Evolutionary conservation across 2,888 invertebrate species (phyloP).

Genomic region (Caenorhabditis panamensis): DNA sequence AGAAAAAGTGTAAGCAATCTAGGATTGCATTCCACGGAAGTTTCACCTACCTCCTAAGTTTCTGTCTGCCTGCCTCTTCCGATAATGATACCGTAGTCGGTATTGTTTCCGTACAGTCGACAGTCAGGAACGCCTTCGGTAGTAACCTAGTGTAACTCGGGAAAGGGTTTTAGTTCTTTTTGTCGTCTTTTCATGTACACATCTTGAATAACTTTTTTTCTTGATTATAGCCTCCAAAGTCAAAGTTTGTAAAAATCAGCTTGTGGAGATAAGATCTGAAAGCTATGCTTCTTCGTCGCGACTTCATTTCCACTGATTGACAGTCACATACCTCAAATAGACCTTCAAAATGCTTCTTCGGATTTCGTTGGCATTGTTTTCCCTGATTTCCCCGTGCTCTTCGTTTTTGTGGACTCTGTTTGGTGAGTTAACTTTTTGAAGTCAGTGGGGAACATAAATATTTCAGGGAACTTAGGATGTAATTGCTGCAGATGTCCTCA

Average conservation of each 20-base stretch:
- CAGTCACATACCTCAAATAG: conserved; percentile 1
- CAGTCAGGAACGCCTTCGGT: conserved; percentile 4
- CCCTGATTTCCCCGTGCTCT: neutral
- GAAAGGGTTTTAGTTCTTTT: neutral
- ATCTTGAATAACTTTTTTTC: conserved; percentile 1
- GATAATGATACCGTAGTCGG: conserved; percentile 12
- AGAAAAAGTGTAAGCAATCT: conserved; percentile 19
- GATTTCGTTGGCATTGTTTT: conserved; percentile 6
- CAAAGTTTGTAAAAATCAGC: conserved; percentile 19
- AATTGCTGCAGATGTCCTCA: conserved; percentile 45
- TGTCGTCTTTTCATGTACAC: neutral
- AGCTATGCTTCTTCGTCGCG: conserved; percentile 34
- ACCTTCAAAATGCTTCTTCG: conserved; percentile 2
- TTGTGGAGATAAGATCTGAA: conserved; percentile 34
- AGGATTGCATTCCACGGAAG: conserved; percentile 20
- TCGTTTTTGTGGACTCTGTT: conserved; percentile 50
- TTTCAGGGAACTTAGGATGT: conserved; percentile 42
- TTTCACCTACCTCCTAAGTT: conserved; percentile 7
- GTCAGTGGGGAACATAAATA: too few relatives aligned
- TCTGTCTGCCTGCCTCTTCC: neutral
- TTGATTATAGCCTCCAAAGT: neutral
- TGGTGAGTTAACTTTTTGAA: too few relatives aligned
- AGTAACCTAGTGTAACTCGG: conserved; percentile 18
- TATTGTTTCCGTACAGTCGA: neutral
- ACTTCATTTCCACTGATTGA: conserved; percentile 44